Conservation (phyloP, 2,888 invertebrate species). For the Brachyptera risi region DNA sequence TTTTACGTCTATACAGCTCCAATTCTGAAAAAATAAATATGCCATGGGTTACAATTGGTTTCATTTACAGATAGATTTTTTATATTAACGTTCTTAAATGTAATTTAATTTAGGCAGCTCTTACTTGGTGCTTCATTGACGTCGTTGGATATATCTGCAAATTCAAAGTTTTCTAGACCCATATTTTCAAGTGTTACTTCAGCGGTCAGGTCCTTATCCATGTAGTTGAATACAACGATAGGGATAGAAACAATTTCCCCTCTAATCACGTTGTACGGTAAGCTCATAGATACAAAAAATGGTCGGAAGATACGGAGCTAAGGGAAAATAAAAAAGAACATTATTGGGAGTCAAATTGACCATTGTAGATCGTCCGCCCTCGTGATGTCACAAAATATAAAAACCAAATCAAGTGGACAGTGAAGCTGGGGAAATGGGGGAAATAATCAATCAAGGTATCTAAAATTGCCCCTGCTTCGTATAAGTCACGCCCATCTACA, state of each 20-base stretch:
- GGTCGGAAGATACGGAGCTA: slow-evolving; percentile 72
- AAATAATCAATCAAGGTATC: no score
- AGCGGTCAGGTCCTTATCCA: slow-evolving; percentile 69
- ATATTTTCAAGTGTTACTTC: slow-evolving; percentile 81
- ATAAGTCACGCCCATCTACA: no score
- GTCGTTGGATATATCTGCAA: slow-evolving; percentile 74
- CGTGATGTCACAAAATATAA: no score
- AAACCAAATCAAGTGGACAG: no score
- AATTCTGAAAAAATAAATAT: slow-evolving; percentile 52
- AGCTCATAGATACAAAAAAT: slow-evolving; percentile 78
- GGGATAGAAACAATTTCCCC: slow-evolving; percentile 89
- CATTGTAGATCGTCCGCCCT: no score
- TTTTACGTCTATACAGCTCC: slow-evolving; percentile 68
- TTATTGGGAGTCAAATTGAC: no score
- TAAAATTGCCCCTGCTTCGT: no score
- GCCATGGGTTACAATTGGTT: no score
- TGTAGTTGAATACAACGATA: slow-evolving; percentile 83
- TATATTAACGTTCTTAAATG: no score
- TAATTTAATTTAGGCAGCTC: slow-evolving; percentile 36
- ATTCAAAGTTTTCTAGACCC: slow-evolving; percentile 68
- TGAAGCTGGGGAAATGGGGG: no score
- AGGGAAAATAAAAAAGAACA: no score
- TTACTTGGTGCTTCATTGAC: slow-evolving; percentile 67
- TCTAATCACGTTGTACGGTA: slow-evolving; percentile 82
- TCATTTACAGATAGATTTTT: no score